Evolutionary conservation across 2,113 vertebrate species (phyloP).

Genomic region (Leptocoma aspasia): DNA sequence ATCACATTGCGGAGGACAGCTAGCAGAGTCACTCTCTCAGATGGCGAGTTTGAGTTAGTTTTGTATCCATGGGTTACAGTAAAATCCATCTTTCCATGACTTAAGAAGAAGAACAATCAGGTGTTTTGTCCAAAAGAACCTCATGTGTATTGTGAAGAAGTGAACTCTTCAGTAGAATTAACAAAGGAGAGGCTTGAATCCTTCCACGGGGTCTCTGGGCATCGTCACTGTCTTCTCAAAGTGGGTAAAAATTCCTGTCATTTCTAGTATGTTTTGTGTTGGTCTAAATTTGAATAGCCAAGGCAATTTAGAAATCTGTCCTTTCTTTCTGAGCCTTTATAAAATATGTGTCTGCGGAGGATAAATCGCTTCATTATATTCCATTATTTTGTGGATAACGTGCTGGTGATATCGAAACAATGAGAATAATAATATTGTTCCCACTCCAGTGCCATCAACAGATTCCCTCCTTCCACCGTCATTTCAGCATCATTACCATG

Average conservation of each 20-base stretch:
- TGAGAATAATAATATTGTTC: slow-evolving; percentile 42
- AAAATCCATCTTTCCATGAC: neutral
- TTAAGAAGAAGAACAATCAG: neutral
- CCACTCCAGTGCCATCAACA: slow-evolving; percentile 20
- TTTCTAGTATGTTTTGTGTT: neutral
- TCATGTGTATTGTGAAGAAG: neutral
- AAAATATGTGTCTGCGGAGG: slow-evolving; percentile 16
- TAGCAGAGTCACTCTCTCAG: neutral
- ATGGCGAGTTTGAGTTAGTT: fast-evolving
- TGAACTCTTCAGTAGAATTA: neutral
- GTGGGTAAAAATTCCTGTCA: neutral
- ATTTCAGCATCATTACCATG: slow-evolving; percentile 47
- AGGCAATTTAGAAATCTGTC: slow-evolving; percentile 31
- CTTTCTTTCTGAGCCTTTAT: neutral
- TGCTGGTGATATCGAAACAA: slow-evolving; percentile 47
- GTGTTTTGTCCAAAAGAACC: neutral
- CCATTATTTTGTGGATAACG: slow-evolving; percentile 49
- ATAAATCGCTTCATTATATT: slow-evolving; percentile 31
- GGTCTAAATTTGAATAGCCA: slow-evolving; percentile 16
- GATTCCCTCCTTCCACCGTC: neutral
- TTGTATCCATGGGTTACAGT: neutral
- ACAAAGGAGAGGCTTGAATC: neutral
- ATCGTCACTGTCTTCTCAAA: neutral
- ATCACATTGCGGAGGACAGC: fast-evolving
- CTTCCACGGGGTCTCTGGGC: fast-evolving